These are phyloP conservation scores for Andrena bicolor DNA, from an alignment of 2,888 invertebrate species.

Conservation along the genomic window DNA sequence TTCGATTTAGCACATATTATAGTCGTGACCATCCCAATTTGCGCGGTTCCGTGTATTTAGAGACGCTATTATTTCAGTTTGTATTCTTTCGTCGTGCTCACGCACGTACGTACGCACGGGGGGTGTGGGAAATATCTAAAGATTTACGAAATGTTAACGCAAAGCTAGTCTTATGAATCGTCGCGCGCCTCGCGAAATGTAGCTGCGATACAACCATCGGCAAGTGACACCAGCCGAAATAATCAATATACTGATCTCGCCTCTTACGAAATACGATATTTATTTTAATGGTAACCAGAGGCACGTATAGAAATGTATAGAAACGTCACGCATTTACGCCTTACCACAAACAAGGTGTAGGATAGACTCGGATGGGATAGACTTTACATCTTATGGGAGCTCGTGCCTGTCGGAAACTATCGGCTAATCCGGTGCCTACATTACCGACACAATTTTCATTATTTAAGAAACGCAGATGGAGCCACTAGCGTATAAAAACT, in stretches of 20 bases:
- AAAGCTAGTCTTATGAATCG: constrained; percentile 5
- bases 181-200: neutral
- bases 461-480: too few species aligned
- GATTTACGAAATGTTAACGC: constrained; percentile 9
- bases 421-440: too few species aligned
- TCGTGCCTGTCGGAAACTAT: too few species aligned
- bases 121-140: too few species aligned
- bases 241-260: constrained; percentile 37
- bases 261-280: constrained; percentile 22
- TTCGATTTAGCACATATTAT: neutral
- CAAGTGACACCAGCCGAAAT: constrained; percentile 30
- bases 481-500: neutral
- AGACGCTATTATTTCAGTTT: neutral
- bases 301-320: neutral
- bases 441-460: too few species aligned
- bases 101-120: too few species aligned
- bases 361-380: too few species aligned
- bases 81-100: neutral
- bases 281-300: constrained; percentile 14
- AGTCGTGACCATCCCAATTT: neutral
- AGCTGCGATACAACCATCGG: constrained; percentile 17
- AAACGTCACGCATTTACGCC: constrained; percentile 19
- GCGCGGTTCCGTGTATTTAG: neutral
- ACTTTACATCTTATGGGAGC: too few species aligned
- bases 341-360: constrained; percentile 35